These are phyloP conservation scores for Lagopus leucura DNA, from an alignment of 2,113 vertebrate species.

Conservation along the genomic window DNA sequence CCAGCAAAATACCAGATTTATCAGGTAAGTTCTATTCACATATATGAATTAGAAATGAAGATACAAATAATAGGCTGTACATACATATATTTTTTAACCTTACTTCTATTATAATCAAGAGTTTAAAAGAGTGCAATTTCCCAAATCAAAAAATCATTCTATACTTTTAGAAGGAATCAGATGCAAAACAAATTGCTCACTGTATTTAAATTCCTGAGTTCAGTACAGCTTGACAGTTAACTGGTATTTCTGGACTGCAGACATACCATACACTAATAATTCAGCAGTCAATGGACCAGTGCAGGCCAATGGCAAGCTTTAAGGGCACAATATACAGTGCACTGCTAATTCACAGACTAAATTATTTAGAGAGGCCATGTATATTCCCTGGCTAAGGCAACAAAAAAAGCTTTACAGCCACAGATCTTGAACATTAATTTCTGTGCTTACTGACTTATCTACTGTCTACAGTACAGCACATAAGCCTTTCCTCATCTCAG, in stretches of 20 bases:
- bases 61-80: background rate
- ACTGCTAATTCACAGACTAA: background rate
- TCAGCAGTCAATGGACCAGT: background rate
- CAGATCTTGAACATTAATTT: background rate
- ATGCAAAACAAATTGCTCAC: background rate
- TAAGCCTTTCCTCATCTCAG: slow-evolving; percentile 16
- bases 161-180: background rate
- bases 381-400: background rate
- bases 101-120: background rate
- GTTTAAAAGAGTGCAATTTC: background rate
- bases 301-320: background rate
- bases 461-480: slow-evolving; percentile 20
- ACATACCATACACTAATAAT: background rate
- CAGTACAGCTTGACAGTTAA: background rate
- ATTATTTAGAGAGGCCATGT: background rate
- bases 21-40: background rate
- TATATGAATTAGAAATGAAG: background rate
- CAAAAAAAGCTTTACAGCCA: background rate
- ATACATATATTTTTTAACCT: background rate
- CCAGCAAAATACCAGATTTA: background rate
- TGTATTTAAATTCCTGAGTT: background rate
- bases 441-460: slow-evolving; percentile 1
- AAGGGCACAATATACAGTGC: background rate
- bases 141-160: background rate
- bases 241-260: background rate